Conservation (phyloP, 1,140 invertebrate species). For the Diachasmimorpha longicaudata region DNA sequence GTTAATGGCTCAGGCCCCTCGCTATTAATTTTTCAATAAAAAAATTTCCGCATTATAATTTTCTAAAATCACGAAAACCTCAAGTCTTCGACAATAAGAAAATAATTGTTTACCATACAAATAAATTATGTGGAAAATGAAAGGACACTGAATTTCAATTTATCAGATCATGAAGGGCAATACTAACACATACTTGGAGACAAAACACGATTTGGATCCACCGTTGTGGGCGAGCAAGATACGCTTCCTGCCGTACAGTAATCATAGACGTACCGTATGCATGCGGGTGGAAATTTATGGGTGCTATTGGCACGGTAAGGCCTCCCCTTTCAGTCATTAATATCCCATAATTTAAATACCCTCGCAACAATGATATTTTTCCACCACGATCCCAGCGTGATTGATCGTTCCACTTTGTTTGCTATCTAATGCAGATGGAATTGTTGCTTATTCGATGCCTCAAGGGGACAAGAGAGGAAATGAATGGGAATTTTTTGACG, state of each 20-base stretch:
- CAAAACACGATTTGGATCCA: conserved; percentile 74
- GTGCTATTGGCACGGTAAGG: conserved; percentile 72
- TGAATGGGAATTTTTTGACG: conserved; percentile 78
- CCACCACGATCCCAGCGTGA: neutral
- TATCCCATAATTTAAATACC: neutral
- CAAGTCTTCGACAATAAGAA: too few relatives aligned
- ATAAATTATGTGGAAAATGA: too few relatives aligned
- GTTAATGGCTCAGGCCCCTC: neutral
- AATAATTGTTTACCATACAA: too few relatives aligned
- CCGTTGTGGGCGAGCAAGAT: conserved; percentile 77
- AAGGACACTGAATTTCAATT: conserved; percentile 38
- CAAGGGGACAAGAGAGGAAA: conserved; percentile 77
- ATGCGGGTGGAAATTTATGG: conserved; percentile 81
- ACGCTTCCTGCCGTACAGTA: conserved; percentile 77
- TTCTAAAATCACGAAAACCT: too few relatives aligned
- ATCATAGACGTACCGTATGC: conserved; percentile 77
- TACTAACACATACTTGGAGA: conserved; percentile 86
- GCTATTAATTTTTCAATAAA: neutral
- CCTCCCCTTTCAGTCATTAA: neutral
- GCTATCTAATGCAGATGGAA: conserved; percentile 69
- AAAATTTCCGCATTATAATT: too few relatives aligned
- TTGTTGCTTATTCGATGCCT: conserved; percentile 82
- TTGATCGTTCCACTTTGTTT: neutral
- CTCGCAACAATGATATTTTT: conserved; percentile 9
- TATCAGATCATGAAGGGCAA: conserved; percentile 86